These are phyloP conservation scores for Lycorma delicatula DNA, from an alignment of 1,140 invertebrate genomes.

Conservation along the genomic window DNA sequence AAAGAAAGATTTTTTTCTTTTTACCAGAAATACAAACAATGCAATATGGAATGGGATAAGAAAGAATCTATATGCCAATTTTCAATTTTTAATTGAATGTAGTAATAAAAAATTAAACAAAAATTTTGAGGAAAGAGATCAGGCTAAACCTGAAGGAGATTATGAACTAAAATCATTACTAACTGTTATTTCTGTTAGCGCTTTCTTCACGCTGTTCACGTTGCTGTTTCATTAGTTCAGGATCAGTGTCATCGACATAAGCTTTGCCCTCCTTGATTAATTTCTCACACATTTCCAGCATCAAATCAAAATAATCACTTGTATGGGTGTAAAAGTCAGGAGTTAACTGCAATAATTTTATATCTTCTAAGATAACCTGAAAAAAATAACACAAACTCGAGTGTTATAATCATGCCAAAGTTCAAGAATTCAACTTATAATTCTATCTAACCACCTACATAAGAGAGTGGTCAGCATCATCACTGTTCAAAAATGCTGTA, in stretches of 20 bases:
- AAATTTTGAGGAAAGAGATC: too few relatives aligned
- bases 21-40: too few relatives aligned
- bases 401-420: neutral
- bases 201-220: constrained; percentile 85
- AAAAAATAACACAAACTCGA: constrained; percentile 15
- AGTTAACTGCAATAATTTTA: constrained; percentile 83
- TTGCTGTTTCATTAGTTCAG: constrained; percentile 90
- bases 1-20: too few relatives aligned
- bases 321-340: constrained; percentile 92
- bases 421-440: neutral
- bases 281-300: constrained; percentile 81
- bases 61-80: too few relatives aligned
- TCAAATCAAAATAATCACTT: constrained; percentile 92
- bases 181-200: constrained; percentile 76
- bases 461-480: too few relatives aligned
- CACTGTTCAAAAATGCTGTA: too few relatives aligned
- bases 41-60: too few relatives aligned
- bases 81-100: too few relatives aligned
- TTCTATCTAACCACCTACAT: too few relatives aligned
- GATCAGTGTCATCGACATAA: constrained; percentile 94
- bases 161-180: too few relatives aligned
- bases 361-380: constrained; percentile 88
- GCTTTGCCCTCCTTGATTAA: constrained; percentile 83
- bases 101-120: too few relatives aligned
- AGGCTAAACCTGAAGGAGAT: too few relatives aligned